phyloP scores from a whole-genome alignment of 2,888 invertebrate species.

The Oithona nana region DNA sequence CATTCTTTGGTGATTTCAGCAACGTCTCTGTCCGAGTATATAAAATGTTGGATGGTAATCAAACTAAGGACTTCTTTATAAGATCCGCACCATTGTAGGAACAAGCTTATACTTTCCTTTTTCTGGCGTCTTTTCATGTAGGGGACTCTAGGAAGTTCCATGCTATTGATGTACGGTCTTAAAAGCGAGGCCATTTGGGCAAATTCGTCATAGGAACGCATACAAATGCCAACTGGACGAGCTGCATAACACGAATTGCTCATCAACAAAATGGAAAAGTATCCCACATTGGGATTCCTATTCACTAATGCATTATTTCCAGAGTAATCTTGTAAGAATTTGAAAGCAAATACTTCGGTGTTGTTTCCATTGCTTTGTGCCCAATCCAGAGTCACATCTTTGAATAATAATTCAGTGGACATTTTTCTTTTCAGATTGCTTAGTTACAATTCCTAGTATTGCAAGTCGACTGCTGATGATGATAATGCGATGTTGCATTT shows the following conservation, averaged over 20 bases:
- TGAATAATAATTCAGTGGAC: too few species aligned
- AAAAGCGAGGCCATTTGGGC: background rate
- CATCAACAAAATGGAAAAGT: background rate
- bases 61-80: background rate
- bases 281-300: too few species aligned
- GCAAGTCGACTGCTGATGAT: too few species aligned
- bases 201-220: background rate
- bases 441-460: too few species aligned
- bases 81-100: background rate
- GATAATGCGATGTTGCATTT: too few species aligned
- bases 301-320: too few species aligned
- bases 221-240: background rate
- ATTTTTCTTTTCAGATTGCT: too few species aligned
- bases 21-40: background rate
- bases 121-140: background rate
- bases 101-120: background rate
- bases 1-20: background rate
- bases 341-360: too few species aligned
- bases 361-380: too few species aligned
- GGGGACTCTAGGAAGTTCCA: background rate
- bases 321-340: too few species aligned
- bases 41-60: background rate
- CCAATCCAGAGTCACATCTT: too few species aligned
- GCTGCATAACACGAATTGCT: background rate
- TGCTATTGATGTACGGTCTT: background rate